Base-by-base conservation (phyloP, 2,888 invertebrate genomes). In the Halictus ligatus region DNA sequence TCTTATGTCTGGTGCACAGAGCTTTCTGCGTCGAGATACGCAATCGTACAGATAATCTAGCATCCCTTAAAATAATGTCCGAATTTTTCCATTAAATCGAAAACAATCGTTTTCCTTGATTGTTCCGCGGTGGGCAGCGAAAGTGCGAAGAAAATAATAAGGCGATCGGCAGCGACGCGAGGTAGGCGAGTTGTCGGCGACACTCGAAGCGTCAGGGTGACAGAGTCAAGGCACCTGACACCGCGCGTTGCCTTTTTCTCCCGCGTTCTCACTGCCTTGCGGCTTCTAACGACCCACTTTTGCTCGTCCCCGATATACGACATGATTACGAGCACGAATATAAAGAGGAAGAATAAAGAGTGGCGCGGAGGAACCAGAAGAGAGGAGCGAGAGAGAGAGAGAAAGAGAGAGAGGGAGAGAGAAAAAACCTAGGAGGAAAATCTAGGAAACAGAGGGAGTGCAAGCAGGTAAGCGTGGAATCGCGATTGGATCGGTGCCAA, bases 401-500 rank as follows among this genome's bases (percentile, higher is more conserved):
- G 54, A 10, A 21, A 43, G 29, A 40, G 50, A 35, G 74, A 40
- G 54, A 69, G 60, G 48, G 43, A 29, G 29, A 43, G 40, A 29
- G 12, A 74, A 78, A 84, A 88, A 83, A 76, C 72, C 75, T 71
- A 75, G 78, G 58, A 74, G 81, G 72, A 85, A 79, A 81, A 80
- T 54, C 69, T 76, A 84, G 81, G 80, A 86, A 87, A 89, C 85
- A 85, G 75, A 78, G 83, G 78, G 85, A 88, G 75, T 64, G 84
- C 83, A 73, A 83, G 90, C 92, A 92, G 91, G 93, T 92, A 91
- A 89, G 87, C 85, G 89, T 85, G 85, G 88, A 89, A 93, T 93
- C 92, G 90, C 89, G 92, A 93, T 93, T 94, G 94, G 94, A 93
- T 75, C 80, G 80, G 78, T 83, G 94, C 94, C 94, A 94, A 90